Evolutionary conservation across 2,888 invertebrate genomes (phyloP).

Genomic region (Drosophila formosana): DNA sequence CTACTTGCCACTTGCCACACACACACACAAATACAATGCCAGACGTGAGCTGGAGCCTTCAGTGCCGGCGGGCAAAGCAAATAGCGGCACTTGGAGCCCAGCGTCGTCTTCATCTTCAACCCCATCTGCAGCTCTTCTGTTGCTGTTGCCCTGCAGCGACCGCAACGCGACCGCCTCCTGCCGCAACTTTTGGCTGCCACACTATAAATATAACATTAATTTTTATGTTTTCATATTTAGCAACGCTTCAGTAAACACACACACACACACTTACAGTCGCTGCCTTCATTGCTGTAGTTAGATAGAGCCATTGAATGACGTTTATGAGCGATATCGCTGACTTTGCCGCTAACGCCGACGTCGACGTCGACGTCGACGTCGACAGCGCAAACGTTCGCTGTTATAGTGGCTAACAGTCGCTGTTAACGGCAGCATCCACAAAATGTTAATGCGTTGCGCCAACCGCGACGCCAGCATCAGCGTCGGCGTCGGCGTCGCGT

Average conservation of each 20-base stretch:
- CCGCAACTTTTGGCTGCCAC: conserved; percentile 67
- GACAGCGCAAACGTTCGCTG: conserved; percentile 31
- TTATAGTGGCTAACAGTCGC: conserved; percentile 47
- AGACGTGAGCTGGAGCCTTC: conserved; percentile 25
- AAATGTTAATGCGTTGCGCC: conserved; percentile 42
- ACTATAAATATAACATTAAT: conserved; percentile 82
- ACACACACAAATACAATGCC: conserved; percentile 1
- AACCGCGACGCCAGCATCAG: conserved; percentile 29
- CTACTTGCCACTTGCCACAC: conserved; percentile 8
- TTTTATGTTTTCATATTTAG: conserved; percentile 81
- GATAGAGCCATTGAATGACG: conserved; percentile 78
- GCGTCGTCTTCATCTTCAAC: conserved; percentile 18
- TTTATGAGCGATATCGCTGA: conserved; percentile 74
- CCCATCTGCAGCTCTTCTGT: background rate
- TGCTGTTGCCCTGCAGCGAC: conserved; percentile 66
- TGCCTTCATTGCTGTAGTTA: conserved; percentile 64
- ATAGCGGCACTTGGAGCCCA: conserved; percentile 48
- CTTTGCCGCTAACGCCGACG: conserved; percentile 34
- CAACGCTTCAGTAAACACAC: conserved; percentile 75
- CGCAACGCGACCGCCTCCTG: conserved; percentile 63
- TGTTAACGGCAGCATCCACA: conserved; percentile 64
- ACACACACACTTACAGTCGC: conserved; percentile 20
- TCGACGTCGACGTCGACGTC: conserved; percentile 1
- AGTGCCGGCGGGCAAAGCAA: conserved; percentile 62
- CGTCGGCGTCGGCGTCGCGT: conserved; percentile 16